Evolutionary conservation across 2,113 vertebrate species (phyloP), one percentile per base, ranked within the genome.

Genomic region (Lampris megalopsis): DNA sequence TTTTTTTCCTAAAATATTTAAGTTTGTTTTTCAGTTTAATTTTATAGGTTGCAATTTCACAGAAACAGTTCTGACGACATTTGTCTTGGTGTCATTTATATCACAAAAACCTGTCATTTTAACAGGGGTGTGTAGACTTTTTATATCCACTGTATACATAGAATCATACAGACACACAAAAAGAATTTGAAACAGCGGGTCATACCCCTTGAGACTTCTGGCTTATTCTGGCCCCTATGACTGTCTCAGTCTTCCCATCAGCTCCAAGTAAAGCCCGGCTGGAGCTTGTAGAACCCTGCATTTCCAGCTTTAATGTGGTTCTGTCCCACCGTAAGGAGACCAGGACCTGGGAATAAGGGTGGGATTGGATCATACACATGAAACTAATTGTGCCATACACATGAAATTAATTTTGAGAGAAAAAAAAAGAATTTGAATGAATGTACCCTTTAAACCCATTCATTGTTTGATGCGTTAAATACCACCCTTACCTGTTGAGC

Each of bases 401-500:
- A 24, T 24, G 24, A 24, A 24, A 24, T 24, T 24, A 24, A 24
- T 24, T 24, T 24, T 24, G 24, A 24, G 24, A 24, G 24, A 24
- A 24, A 24, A 24, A 24, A 24, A 24, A 24, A 54, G 9, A n/a
- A 53, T 53, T n/a, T 2, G 50, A 53, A 53, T 11, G 10, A 11
- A 50, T 50, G 49, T 50, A 3, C 49, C 2, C 9, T 10, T 13
- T 10, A 2, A 10, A 52, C 49, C 49, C 49, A 9, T 24, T 24
- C 24, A 24, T 24, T 24, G 24, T 24, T 24, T 24, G 24, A 24
- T 24, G 24, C 24, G 6, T 45, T 3, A 3, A 45, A 53, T 5
- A 71, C 5, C 37, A 13, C 59, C 43, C n/a, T 54, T 50, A 92
- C 94, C 58, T 95, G 93, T 0, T 96, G 96, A 43, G 82, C 86